Conservation (phyloP, 23 tunicate species). For the Styela clava region DNA sequence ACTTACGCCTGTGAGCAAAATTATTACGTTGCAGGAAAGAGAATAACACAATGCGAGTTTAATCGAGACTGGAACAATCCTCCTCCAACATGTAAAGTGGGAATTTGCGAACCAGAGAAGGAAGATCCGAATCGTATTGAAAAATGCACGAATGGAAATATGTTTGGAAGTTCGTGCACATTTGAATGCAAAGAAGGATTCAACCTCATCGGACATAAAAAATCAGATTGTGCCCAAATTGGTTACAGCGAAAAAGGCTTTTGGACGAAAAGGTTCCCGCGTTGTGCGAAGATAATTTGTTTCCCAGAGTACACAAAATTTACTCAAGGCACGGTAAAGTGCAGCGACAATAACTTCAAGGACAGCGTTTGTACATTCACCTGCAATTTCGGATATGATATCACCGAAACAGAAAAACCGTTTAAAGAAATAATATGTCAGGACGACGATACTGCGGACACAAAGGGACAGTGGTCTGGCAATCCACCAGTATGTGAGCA, state of each 20-base stretch:
- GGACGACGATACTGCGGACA: neutral
- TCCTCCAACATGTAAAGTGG: slow-evolving; percentile 5
- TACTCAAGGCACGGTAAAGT: slow-evolving; percentile 37
- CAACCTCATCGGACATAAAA: slow-evolving; percentile 3
- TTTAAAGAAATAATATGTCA: neutral
- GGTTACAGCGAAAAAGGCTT: slow-evolving; percentile 3
- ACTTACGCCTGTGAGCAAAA: slow-evolving; percentile 12
- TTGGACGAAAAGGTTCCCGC: slow-evolving; percentile 40
- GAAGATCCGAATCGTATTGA: slow-evolving; percentile 5
- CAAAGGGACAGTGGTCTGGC: neutral
- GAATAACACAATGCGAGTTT: neutral
- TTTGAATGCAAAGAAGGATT: slow-evolving; percentile 33
- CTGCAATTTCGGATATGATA: slow-evolving; percentile 21
- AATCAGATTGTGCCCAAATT: slow-evolving; percentile 23
- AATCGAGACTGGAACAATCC: slow-evolving; percentile 1
- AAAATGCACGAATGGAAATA: slow-evolving; percentile 21
- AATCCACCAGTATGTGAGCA: neutral
- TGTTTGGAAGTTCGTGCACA: slow-evolving; percentile 27
- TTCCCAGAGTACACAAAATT: slow-evolving; percentile 41
- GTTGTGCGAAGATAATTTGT: slow-evolving; percentile 33
- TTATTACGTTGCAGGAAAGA: slow-evolving; percentile 6
- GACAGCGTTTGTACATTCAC: slow-evolving; percentile 43
- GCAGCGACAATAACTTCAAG: slow-evolving; percentile 26
- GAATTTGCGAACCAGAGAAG: neutral
- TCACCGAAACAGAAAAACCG: neutral